Evolutionary conservation across 2,888 invertebrate species (phyloP), one percentile per base, ranked within the genome.

Genomic region (Temnothorax ravouxi): DNA sequence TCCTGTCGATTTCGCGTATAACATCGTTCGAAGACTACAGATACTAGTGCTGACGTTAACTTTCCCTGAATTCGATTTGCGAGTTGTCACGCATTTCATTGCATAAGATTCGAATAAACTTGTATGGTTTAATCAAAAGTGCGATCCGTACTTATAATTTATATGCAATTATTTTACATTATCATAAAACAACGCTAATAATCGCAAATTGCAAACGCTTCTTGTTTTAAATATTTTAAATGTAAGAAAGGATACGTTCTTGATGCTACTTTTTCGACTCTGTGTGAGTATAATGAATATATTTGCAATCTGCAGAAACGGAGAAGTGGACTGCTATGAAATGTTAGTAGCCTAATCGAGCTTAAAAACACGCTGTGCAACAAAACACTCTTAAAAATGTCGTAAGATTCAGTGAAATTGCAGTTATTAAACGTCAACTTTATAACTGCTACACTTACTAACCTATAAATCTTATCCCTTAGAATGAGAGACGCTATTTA

Each of bases 61-160:
- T 79, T 79, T 79, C 18, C 44, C 50, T 59, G 38, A 80, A 80
- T 72, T 80, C 72, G 59, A 80, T 80, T 80, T 72, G 25, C 59
- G 59, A 72, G 18, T 80, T 59, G 59, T 50, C 79, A 25, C 29
- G n/a, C n/a, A 59, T 80, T 72, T 80, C 47, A n/a, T 47, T 47
- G 25, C 25, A 59, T 47, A 71, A 59, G 18, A 21, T 44, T 18
- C 34, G 34, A 38, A 52, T n/a, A 6, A 77, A 77, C 3, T n/a
- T 18, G 15, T 5, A 3, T 13, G 41, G 5, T 18, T 18, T 13
- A 50, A 47, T n/a, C 11, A 54, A 54, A 52, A 21, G 21, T 25
- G 25, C 3, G 9, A 67, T 15, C 8, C 8, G 25, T 15, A 29
- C 52, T 67, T 29, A 6, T 3, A 69, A 52, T 69, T 29, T 64